A percentile compares a stretch with the other conserved stretches of the same genome.
Evolutionary conservation across 1,140 invertebrate genomes (phyloP).

Genomic region (Rhopalosiphum padi): DNA sequence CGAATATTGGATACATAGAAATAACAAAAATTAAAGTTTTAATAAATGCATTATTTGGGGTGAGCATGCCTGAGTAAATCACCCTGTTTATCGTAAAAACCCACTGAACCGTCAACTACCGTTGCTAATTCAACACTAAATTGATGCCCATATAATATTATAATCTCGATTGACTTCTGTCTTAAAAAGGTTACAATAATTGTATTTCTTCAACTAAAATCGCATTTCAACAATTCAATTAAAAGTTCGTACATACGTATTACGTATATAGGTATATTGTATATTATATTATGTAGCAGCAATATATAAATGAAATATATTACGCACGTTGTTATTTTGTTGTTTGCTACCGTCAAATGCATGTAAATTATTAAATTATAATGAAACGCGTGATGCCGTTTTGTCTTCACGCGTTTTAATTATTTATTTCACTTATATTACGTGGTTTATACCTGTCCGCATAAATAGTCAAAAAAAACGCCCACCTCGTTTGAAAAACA

Average conservation of each 20-base stretch:
- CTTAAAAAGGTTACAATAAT: too few relatives aligned
- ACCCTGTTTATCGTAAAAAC: background rate
- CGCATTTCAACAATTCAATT: background rate
- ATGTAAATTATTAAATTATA: background rate
- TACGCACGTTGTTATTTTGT: background rate
- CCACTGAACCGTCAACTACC: too few relatives aligned
- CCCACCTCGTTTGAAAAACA: background rate
- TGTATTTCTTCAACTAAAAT: background rate
- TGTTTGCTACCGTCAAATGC: background rate
- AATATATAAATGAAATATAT: background rate
- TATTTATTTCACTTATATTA: background rate
- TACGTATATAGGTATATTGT: too few relatives aligned
- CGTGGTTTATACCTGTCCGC: background rate
- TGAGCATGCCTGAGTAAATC: background rate
- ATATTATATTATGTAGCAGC: too few relatives aligned
- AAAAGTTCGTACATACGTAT: background rate
- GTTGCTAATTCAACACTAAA: too few relatives aligned
- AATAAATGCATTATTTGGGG: background rate
- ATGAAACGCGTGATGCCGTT: background rate
- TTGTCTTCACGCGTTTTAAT: background rate
- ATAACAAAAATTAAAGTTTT: background rate
- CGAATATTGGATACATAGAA: background rate
- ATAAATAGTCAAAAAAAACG: background rate
- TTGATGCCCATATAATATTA: background rate
- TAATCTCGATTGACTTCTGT: too few relatives aligned